Conservation (phyloP, 35 echinoderm and acorn worm species). For the Acanthaster planci region DNA sequence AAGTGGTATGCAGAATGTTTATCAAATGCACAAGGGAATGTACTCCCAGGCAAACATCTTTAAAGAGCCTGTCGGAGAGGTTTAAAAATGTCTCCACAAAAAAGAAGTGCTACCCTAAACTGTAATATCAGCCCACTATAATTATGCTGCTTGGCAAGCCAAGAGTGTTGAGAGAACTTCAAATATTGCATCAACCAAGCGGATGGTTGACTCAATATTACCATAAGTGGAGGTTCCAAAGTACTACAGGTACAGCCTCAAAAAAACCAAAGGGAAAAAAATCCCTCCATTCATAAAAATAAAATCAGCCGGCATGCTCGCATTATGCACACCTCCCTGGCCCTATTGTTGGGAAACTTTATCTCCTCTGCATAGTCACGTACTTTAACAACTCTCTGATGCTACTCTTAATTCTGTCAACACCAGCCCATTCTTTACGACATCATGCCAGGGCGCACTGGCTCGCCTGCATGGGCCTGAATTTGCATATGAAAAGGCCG, state of each 20-base stretch:
- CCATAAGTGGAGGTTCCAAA: slow-evolving; percentile 12
- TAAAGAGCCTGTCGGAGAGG: too few relatives aligned
- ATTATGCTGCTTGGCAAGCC: background rate
- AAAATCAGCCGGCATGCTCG: background rate
- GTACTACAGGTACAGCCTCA: background rate
- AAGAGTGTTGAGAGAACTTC: slow-evolving; percentile 6
- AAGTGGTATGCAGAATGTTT: too few relatives aligned
- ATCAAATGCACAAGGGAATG: too few relatives aligned
- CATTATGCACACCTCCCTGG: slow-evolving; percentile 12
- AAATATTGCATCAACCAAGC: slow-evolving; percentile 1
- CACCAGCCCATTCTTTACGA: slow-evolving; percentile 14
- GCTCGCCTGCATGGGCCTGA: background rate
- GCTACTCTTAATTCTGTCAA: slow-evolving; percentile 31
- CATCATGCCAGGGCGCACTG: slow-evolving; percentile 17
- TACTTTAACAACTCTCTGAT: slow-evolving; percentile 24
- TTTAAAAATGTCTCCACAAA: too few relatives aligned
- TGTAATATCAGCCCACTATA: background rate
- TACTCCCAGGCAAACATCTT: too few relatives aligned
- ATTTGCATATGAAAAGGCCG: slow-evolving; percentile 23
- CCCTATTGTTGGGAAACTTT: slow-evolving; percentile 20
- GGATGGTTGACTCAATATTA: slow-evolving; percentile 9
- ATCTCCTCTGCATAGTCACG: slow-evolving; percentile 21
- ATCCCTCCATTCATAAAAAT: slow-evolving; percentile 14
- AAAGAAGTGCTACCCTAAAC: too few relatives aligned
- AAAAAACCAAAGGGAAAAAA: background rate